Percentiles rank a stretch among this genome's conserved stretches.
Conservation (phyloP, 2,888 invertebrate genomes). For the Chydorus sphaericus region DNA sequence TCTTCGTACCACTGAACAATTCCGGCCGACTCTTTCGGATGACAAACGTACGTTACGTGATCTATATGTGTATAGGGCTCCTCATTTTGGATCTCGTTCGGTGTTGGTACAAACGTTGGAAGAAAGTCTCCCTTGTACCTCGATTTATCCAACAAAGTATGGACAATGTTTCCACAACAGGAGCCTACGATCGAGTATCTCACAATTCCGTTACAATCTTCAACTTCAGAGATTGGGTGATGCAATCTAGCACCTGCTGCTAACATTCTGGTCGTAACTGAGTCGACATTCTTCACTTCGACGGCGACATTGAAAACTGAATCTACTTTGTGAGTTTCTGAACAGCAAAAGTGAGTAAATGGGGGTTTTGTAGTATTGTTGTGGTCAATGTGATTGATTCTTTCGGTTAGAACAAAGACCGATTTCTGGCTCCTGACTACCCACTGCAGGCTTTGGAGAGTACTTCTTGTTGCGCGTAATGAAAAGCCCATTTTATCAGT, state of each 20-base stretch:
- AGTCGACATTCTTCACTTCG: constrained; percentile 26
- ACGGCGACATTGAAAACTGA: constrained; percentile 32
- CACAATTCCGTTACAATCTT: constrained; percentile 26
- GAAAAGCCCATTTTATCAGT: constrained; percentile 14
- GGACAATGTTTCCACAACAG: constrained; percentile 31
- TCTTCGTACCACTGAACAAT: constrained; percentile 31
- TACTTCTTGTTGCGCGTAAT: constrained; percentile 15
- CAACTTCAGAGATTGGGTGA: constrained; percentile 22
- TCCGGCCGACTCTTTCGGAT: constrained; percentile 25
- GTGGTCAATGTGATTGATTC: constrained; percentile 10
- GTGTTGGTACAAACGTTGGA: constrained; percentile 26
- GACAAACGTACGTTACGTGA: constrained; percentile 31
- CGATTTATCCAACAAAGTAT: constrained; percentile 30
- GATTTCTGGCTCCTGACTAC: constrained; percentile 24
- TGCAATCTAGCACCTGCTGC: constrained; percentile 24
- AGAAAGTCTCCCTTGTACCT: constrained; percentile 29
- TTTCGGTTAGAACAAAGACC: constrained; percentile 25
- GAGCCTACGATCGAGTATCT: constrained; percentile 29
- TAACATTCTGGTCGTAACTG: constrained; percentile 18
- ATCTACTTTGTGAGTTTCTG: constrained; percentile 21
- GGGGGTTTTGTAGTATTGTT: too few species aligned
- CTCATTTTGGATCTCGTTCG: neutral
- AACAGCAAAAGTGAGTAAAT: constrained; percentile 21
- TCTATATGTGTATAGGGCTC: constrained; percentile 26
- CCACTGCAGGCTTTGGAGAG: constrained; percentile 23